These are phyloP conservation scores for Acronicta alni DNA, from an alignment of 2,888 invertebrate species.

Conservation along the genomic window DNA sequence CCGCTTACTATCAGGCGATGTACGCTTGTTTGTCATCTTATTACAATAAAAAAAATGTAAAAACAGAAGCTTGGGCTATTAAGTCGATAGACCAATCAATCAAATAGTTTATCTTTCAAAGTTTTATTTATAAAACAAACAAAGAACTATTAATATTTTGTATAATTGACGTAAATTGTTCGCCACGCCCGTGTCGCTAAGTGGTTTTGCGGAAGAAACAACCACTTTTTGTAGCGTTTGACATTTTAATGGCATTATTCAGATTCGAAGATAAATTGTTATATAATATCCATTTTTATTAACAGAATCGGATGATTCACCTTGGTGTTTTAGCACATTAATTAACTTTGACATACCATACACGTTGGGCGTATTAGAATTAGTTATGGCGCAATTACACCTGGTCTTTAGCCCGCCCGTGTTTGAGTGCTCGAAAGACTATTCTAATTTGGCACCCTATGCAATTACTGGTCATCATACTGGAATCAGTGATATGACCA, in stretches of 20 bases:
- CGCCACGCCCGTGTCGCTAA: constrained; percentile 14
- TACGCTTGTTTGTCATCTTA: no score
- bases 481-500: no score
- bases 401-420: neutral
- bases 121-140: constrained; percentile 2
- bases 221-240: constrained; percentile 23
- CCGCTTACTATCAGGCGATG: no score
- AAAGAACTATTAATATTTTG: constrained; percentile 15
- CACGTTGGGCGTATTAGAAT: constrained; percentile 15
- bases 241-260: constrained; percentile 17
- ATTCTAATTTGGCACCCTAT: no score
- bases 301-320: constrained; percentile 32
- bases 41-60: no score
- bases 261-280: constrained; percentile 20
- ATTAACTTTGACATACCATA: constrained; percentile 43
- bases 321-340: constrained; percentile 22
- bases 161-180: constrained; percentile 20
- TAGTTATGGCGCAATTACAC: no score
- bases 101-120: neutral
- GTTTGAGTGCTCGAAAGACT: no score
- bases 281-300: constrained; percentile 15
- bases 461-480: no score
- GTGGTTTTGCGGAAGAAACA: constrained; percentile 33
- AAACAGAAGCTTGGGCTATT: no score
- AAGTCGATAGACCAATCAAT: neutral